These are phyloP conservation scores for Thinocorus orbignyianus DNA, from an alignment of 2,113 vertebrate species.

Conservation along the genomic window DNA sequence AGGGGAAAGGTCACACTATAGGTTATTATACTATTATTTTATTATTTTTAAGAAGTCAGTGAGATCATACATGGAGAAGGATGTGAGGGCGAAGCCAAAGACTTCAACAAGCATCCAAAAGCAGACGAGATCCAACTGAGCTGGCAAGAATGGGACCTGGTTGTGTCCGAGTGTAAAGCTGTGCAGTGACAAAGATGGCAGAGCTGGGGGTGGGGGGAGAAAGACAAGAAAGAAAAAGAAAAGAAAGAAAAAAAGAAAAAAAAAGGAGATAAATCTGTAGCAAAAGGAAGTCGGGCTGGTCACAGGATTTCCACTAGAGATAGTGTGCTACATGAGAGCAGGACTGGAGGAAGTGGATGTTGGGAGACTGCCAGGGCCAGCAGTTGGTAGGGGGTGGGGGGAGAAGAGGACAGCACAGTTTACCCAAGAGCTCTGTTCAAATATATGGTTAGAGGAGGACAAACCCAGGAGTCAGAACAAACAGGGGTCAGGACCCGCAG, in stretches of 20 bases:
- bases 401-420: background rate
- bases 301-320: slow-evolving; percentile 52
- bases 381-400: background rate
- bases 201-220: background rate
- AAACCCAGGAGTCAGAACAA: background rate
- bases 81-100: background rate
- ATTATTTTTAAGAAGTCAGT: background rate
- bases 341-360: slow-evolving; percentile 28
- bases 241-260: too few species aligned
- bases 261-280: background rate
- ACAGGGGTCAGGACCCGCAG: background rate
- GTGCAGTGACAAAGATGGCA: background rate
- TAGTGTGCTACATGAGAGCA: background rate
- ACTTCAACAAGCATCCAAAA: background rate
- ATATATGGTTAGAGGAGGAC: background rate
- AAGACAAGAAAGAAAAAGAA: background rate
- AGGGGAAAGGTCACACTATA: background rate
- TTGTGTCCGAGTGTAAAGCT: background rate
- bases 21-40: background rate
- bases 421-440: slow-evolving; percentile 17
- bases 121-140: background rate
- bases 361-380: slow-evolving; percentile 43
- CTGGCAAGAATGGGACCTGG: background rate
- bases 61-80: background rate
- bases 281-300: slow-evolving; percentile 36